Conservation (phyloP, 2,888 invertebrate genomes). For the Ichneumon xanthorius region DNA sequence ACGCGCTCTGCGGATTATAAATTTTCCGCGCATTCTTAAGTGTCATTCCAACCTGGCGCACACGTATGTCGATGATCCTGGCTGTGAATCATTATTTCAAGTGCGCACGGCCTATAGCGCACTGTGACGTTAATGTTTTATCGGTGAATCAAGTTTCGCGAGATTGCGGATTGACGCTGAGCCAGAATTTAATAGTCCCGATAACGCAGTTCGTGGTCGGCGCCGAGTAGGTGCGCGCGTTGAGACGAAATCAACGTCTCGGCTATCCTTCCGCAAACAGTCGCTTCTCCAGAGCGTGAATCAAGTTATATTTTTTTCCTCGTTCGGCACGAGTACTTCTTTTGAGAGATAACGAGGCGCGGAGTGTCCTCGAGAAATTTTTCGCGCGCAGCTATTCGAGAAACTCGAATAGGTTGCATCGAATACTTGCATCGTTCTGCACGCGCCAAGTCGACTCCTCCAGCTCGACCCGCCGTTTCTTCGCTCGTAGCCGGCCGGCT, state of each 20-base stretch:
- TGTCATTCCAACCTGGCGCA: constrained; percentile 6
- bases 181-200: not conserved
- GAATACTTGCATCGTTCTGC: not conserved
- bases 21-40: constrained; percentile 37
- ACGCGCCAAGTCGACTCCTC: not conserved
- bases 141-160: constrained; percentile 24
- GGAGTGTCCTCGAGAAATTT: not conserved
- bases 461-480: not conserved
- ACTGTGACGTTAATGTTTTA: constrained; percentile 33
- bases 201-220: not conserved
- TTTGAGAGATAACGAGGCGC: not conserved
- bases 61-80: constrained; percentile 37
- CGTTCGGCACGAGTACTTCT: not conserved
- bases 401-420: too few species aligned
- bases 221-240: not conserved
- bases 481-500: constrained; percentile 2
- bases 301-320: not conserved
- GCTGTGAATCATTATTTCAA: constrained; percentile 36
- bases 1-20: not conserved
- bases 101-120: not conserved
- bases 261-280: not conserved
- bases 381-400: not conserved
- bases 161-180: constrained; percentile 18
- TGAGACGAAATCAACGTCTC: not conserved
- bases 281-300: not conserved